These are phyloP conservation scores for Electrophaes corylata DNA, from an alignment of 2,888 invertebrate genomes.

Conservation along the genomic window DNA sequence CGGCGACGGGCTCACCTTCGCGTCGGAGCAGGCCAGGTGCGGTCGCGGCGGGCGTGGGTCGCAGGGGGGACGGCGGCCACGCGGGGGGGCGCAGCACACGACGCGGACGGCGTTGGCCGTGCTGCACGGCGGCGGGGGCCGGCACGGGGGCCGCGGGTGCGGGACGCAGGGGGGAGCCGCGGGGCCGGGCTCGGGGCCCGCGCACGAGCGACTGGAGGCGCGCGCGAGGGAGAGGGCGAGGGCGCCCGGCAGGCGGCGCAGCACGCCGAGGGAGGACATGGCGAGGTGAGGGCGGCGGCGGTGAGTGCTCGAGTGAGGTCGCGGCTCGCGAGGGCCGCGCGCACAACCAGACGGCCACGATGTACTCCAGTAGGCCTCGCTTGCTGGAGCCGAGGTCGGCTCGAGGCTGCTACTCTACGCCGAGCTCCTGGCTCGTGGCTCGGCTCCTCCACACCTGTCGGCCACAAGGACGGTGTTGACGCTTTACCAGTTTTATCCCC, in stretches of 20 bases:
- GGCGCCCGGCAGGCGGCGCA: slow-evolving; percentile 26
- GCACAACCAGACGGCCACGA: slow-evolving; percentile 5
- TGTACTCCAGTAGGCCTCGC: slow-evolving; percentile 25
- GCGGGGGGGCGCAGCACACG: slow-evolving; percentile 50
- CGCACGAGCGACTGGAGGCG: slow-evolving; percentile 32
- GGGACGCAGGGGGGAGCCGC: slow-evolving; percentile 34
- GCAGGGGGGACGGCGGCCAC: slow-evolving; percentile 47
- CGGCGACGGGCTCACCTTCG: slow-evolving; percentile 12
- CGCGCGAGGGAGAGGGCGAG: slow-evolving; percentile 27
- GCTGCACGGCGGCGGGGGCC: slow-evolving; percentile 22
- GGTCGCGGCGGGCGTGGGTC: slow-evolving; percentile 16
- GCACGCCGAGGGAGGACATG: slow-evolving; percentile 5
- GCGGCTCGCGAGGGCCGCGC: slow-evolving; percentile 28
- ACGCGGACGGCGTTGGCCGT: slow-evolving; percentile 38
- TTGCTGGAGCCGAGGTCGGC: too few species aligned
- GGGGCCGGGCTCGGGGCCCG: slow-evolving; percentile 26
- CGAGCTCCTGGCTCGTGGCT: slow-evolving; percentile 1
- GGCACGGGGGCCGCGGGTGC: slow-evolving; percentile 36
- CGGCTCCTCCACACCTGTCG: slow-evolving; percentile 16
- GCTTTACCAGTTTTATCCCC: background rate
- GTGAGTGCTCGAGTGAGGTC: slow-evolving; percentile 2
- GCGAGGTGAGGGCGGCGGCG: background rate
- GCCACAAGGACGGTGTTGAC: background rate
- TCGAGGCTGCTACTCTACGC: background rate
- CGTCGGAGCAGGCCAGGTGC: slow-evolving; percentile 34